Base-by-base conservation (phyloP, 2,113 vertebrate species). In the Lutjanus erythropterus region DNA sequence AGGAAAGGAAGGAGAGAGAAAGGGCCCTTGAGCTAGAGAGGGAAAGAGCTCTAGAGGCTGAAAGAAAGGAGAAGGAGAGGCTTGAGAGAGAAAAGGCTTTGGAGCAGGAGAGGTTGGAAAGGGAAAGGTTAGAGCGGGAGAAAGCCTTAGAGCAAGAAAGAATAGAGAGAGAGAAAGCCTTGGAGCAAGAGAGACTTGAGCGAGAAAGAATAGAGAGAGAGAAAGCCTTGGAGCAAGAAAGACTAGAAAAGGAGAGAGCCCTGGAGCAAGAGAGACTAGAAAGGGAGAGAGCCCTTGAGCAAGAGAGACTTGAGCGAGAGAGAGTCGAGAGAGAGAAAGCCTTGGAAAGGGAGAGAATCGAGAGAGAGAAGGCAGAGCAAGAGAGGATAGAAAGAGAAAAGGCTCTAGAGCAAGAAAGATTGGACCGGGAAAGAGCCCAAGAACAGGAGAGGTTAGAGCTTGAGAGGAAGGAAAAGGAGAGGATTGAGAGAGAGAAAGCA, bases 11-110 rank as follows among this genome's bases (percentile, higher is more conserved):
- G 8, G 86, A 87, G 52, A 62, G 68, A 49, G 86, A 81, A 21
- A 82, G 44, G 46, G 85, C 72, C 59, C 46, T 92, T 14, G 87
- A 93, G 53, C 83, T 78, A 50, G 85, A 92, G 58, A 87, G 61
- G 41, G 92, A 93, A 58, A 65, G 39, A 12, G 90, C 72, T 42
- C 29, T 90, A 4, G 88, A 93, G 56, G 55, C 50, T 16, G 71
- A 83, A 33, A 75, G 75, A 42, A 68, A 81, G 7, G 86, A 89
- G 27, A 75, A 49, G 23, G 85, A 91, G 60, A 73, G 78, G 41
- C 18, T 86, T 0, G 79, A 83, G 33, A 74, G 6, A 41, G 81
- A 86, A 46, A 88, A 3, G 18, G 85, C 44, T 23, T 25, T 88
- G 41, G 90, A 88, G 77, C 31, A 39, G 10, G 87, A 89, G 56